Evolutionary conservation across 2,113 vertebrate genomes (phyloP), one percentile per base, ranked within the genome.

Genomic region (Elanoides forficatus): DNA sequence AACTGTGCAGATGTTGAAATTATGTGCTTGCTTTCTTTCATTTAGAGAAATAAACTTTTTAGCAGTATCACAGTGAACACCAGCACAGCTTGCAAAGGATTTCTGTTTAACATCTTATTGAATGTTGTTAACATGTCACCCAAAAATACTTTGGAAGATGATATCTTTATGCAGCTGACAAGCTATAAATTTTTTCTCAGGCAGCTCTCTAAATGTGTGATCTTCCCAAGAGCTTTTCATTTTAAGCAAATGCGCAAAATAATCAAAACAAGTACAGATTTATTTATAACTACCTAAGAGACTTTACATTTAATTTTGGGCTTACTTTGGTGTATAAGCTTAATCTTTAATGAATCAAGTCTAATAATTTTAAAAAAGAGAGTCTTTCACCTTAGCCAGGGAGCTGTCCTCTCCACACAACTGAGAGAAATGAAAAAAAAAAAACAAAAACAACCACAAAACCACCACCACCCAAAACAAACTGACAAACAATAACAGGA

Each of bases 101-200:
- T 95, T 81, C 83, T 92, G 87, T 82, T 94, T 70, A 93, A 89
- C 34, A 32, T 95, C 92, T 96, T 84, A 86, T 30, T 76, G 79
- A 92, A 90, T 78, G 78, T 89, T 91, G 94, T 95, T 96, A 88
- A 75, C 76, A 78, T 93, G 90, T 92, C 94, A 94, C 79, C 88
- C 88, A 93, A 93, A 97, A 97, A 58, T 86, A 97, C 90, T 93
- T 56, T 88, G 95, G 78, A 97, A 97, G 91, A 96, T 87, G 94
- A 96, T 97, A 93, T 90, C 93, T 97, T 96, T 87, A 88, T 86
- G 81, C 95, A 97, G 97, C 95, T 97, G 94, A 96, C 91, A 92
- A 82, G 91, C 76, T 95, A 96, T 93, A 96, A 92, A 97, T 97
- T 97, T 97, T 94, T 93, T 94, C 94, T 86, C 43, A 76, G 95